Base-by-base conservation (phyloP, 2,797 vertebrate species). In the Columba guinea region DNA sequence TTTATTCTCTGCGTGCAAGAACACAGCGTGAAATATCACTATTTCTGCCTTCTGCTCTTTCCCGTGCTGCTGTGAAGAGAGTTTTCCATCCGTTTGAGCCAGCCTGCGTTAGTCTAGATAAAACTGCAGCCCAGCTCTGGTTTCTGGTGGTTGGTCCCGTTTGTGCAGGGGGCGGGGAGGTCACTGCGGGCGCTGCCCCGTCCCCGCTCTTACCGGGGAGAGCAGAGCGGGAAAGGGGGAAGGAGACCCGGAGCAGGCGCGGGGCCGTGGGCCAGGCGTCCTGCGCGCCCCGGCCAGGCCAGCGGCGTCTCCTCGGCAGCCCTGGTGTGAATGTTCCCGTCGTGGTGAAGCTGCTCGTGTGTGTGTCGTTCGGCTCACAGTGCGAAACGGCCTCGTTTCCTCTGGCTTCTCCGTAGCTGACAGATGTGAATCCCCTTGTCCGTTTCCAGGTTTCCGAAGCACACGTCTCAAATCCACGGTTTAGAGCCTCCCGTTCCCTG, bases 311-410 rank as follows among this genome's bases (percentile, higher is more conserved):
- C 51, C 27, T 74, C 46, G 73, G 82, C 14, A 86, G 77, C 68
- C 86, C 87, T 51, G 2, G 23, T 51, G 65, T 71, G 80, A 81
- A 13, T 77, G 93, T 90, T 84, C 65, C 84, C 34, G 2, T 75
- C 5, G 35, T 23, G 78, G 24, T 44, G 90, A 58, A 77, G 90
- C 87, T 84, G 87, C 84, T 44, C 62, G 62, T 87, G 55, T 93
- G 84, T 80, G 71, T 89, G 87, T 83, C 70, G 69, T 89, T 78
- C 71, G 87, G 87, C 93, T 84, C 83, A 18, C 76, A 37, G 81
- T 55, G 86, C 39, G 68, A 70, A 75, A 80, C 75, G 7, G 53
- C 78, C 74, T 51, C 44, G 1, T 65, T 69, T 58, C 86, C 86
- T 88, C 56, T 39, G 75, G 82, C 63, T 64, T 37, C 79, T 67